Evolutionary conservation across 2,888 invertebrate species (phyloP), one percentile per base, ranked within the genome.

Genomic region (Heteropelma amictum): DNA sequence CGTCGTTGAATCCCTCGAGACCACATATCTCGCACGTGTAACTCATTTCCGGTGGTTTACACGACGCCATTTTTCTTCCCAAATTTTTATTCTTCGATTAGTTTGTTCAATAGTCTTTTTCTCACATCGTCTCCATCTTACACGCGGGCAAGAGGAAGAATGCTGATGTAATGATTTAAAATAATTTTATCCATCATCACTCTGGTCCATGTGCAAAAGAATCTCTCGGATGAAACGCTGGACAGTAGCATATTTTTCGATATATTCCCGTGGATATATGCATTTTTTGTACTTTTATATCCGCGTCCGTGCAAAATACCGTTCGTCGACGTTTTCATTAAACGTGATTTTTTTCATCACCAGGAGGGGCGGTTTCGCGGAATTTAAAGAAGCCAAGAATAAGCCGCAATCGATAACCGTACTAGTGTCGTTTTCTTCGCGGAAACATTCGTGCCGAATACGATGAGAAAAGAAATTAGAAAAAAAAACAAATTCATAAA

Each of bases 1-100:
- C 95, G 86, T 95, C 95, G 72, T 93, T 93, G 74, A 96, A 91
- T 17, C 95, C 95, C 82, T 95, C 95, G 78, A 94, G 92, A n/a
- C 96, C 96, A 88, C 96, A 96, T 77, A 96, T 94, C 89, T 96
- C 95, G 89, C 96, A 96, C 64, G 94, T 92, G 87, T 93, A 92
- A 83, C 89, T 91, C 82, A 92, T 89, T 84, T 92, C 92, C 68
- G 91, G 91, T 83, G 90, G 87, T 87, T 92, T 92, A 84, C 90
- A 91, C 76, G 92, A 90, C 90, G 87, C 86, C 83, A 86, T 86
- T 76, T 85, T 87, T 72, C 51, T 60, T 23, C 54, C 33, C 19
- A 26, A 28, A 45, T 14, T 35, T 10, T 33, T 12, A 8, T 71
- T 19, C 21, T 40, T 42, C 17, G 14, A 2, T 3, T 30, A 51